phyloP scores from a whole-genome alignment of 1,140 invertebrate species.

The Drosophila melanogaster region Release_6_plus_ISO1_MT NC_004354.4:4168501-4169000 shows the following conservation, averaged over 20 bases:
- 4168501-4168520: neutral
- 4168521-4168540: neutral
- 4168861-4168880: constrained; percentile 44
- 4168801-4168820: constrained; percentile 52
- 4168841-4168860: constrained; percentile 33
- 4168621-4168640: too few relatives aligned
- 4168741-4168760: constrained; percentile 75
- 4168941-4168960: constrained; percentile 41
- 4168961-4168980: constrained; percentile 63
- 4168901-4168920: too few relatives aligned
- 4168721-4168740: constrained; percentile 13
- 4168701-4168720: neutral
- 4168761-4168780: constrained; percentile 82
- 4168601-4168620: too few relatives aligned
- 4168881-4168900: too few relatives aligned
- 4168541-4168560: too few relatives aligned
- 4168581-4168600: too few relatives aligned
- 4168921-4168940: constrained; percentile 40
- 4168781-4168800: constrained; percentile 82
- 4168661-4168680: neutral
- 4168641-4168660: neutral
- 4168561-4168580: too few relatives aligned
- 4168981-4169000: constrained; percentile 46
- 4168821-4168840: neutral
- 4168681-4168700: neutral